Conservation (phyloP, 1,140 invertebrate species). For the Charaxes varanes region DNA sequence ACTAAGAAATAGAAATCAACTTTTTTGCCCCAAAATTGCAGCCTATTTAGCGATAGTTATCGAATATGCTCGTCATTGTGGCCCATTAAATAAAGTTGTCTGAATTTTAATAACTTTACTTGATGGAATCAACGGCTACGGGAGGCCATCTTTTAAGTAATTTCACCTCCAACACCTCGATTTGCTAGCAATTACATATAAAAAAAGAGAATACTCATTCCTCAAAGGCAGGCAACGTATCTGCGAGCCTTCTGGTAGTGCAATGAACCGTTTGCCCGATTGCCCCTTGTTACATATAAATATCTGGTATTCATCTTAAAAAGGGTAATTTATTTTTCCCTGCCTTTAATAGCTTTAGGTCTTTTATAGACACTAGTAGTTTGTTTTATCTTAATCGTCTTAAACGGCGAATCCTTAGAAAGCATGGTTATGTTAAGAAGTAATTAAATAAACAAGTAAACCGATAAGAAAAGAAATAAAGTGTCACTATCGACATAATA, state of each 20-base stretch:
- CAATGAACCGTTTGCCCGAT: too few species aligned
- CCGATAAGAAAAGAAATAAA: constrained; percentile 26
- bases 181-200: too few species aligned
- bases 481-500: constrained; percentile 25
- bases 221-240: too few species aligned
- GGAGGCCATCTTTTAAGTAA: too few species aligned
- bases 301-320: too few species aligned
- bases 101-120: background rate
- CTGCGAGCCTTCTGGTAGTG: too few species aligned
- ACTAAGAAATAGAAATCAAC: constrained; percentile 38
- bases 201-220: too few species aligned
- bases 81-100: constrained; percentile 2
- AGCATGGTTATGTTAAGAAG: constrained; percentile 31
- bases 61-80: constrained; percentile 13
- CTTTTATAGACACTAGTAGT: background rate
- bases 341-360: too few species aligned
- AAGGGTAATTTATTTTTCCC: too few species aligned
- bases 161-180: too few species aligned
- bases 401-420: constrained; percentile 4
- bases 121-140: too few species aligned
- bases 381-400: constrained; percentile 1
- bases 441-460: constrained; percentile 31
- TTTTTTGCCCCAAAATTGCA: constrained; percentile 39
- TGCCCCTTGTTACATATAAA: too few species aligned
- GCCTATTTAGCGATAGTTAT: constrained; percentile 37